phyloP scores from a whole-genome alignment of 2,797 vertebrate genomes.

The Enteromius paludinosus region DNA sequence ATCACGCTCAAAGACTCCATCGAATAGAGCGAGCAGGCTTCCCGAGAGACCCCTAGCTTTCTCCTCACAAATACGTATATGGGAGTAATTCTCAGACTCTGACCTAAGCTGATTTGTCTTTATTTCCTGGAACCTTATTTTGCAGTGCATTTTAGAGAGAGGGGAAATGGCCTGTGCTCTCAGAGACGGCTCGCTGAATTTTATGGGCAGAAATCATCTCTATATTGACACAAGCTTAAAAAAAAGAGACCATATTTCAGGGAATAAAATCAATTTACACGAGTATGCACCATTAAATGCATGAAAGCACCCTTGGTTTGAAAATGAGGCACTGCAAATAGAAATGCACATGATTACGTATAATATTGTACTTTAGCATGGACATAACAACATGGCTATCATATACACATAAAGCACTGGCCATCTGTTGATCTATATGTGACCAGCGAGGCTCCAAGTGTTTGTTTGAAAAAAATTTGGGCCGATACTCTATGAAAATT shows the following conservation, averaged over 20 bases:
- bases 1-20: not conserved
- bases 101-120: constrained; percentile 52
- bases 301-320: constrained; percentile 26
- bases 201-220: constrained; percentile 34
- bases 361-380: constrained; percentile 20
- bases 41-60: constrained; percentile 54
- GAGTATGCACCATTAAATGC: constrained; percentile 25
- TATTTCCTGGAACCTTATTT: constrained; percentile 43
- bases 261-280: constrained; percentile 41
- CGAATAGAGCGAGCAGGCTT: not conserved
- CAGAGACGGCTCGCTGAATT: constrained; percentile 19
- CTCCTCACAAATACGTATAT: constrained; percentile 52
- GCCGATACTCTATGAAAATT: not conserved
- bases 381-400: constrained; percentile 37
- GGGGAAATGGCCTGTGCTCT: constrained; percentile 7
- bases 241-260: constrained; percentile 18
- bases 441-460: not conserved
- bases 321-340: constrained; percentile 9
- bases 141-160: constrained; percentile 7
- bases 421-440: constrained; percentile 33
- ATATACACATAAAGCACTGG: constrained; percentile 25
- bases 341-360: constrained; percentile 20
- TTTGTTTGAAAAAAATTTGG: not conserved
- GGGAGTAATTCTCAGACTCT: constrained; percentile 49
- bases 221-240: constrained; percentile 29